Base-by-base conservation (phyloP, 2,113 vertebrate species). In the Stigmatopora nigra region DNA sequence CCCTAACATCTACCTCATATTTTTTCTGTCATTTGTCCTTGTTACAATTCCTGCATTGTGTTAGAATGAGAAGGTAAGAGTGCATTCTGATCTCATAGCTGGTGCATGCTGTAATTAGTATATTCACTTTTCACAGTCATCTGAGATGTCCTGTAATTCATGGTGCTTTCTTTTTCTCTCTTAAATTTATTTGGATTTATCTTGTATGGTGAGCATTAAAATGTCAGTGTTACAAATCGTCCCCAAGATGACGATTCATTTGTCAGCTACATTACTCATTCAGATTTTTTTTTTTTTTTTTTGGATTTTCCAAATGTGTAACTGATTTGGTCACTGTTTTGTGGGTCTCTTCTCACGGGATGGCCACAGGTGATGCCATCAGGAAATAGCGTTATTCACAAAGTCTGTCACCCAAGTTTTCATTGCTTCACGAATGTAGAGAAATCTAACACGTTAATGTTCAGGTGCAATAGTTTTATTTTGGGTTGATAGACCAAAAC, bases 1-100 rank as follows among this genome's bases (percentile, higher is more conserved):
- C 92, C 92, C 93, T 98, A 98, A 97, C 91, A 92, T 93, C 92
- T 95, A 91, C 94, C 93, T 95, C 90, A 82, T 99, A 93, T 99
- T 93, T 98, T 96, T 99, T 93, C 89, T 93, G 90, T 94, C 94
- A 92, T 96, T 93, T 97, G 87, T 95, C 94, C 89, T 88, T 91
- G 93, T 90, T 92, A 89, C 91, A 95, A 95, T 95, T 92, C 94
- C 95, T 94, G 94, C 94, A 96, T 93, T 95, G 90, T 95, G 92
- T 95, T 98, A 99, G 97, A 99, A 99, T 98, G 97, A 99, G 90
- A 99, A 99, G 97, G 97, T 99, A 99, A 99, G 97, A 91, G 82
- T 89, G 89, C 90, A 89, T 93, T 93, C 85, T 92, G 90, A 88
- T 92, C 87, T 89, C 89, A 90, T 92, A 89, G 89, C 90, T 91